Base-by-base conservation (phyloP, 2,797 vertebrate genomes). In the Poecilia picta region DNA sequence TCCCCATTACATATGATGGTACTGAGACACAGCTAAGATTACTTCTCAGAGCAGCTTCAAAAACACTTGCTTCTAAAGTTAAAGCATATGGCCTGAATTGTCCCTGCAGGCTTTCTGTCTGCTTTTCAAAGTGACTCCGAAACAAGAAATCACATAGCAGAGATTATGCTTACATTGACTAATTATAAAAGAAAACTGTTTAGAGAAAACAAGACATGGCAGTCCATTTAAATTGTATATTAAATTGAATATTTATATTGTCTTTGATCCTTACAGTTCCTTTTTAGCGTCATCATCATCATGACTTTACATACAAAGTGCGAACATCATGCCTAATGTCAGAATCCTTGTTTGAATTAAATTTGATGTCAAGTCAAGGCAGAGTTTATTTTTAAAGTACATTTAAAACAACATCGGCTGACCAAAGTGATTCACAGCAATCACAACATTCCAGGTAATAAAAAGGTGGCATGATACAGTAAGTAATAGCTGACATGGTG, bases 1-100 rank as follows among this genome's bases (percentile, higher is more conserved):
- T 76, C 81, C 33, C 76, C 10, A 49, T 82, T 82, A 82, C 76
- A 62, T n/a, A 36, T 25, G 53, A 77, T 25, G 64, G 47, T 41
- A 25, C 11, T 13, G 66, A 43, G 51, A 81, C 75, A 43, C 33
- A 73, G 62, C 47, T 66, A 39, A 49, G 43, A 78, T 51, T 75
- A 2, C 41, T 11, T 66, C 11, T 43, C 5, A 1, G 18, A 64
- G 3, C 5, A 53, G 25, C 46, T 71, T 80, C 13, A 51, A 53
- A 81, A 57, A 73, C 51, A 1, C 18, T 59, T 25, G 11, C 5
- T 18, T 72, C 51, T 41, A 47, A 41, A 70, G 31, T n/a, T n/a
- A 41, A 5, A 13, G 18, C 43, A 20, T 1, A 39, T 41, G 2
- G 36, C 18, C 0, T 41, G 20, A 20, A 39, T 23, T 39, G 4